A percentile compares a stretch with the other conserved stretches of the same genome.
These are phyloP conservation scores for Diacarnus erythraeanus DNA, from an alignment of 37 sponge, comb jelly and placozoan genomes.

Conservation along the genomic window DNA sequence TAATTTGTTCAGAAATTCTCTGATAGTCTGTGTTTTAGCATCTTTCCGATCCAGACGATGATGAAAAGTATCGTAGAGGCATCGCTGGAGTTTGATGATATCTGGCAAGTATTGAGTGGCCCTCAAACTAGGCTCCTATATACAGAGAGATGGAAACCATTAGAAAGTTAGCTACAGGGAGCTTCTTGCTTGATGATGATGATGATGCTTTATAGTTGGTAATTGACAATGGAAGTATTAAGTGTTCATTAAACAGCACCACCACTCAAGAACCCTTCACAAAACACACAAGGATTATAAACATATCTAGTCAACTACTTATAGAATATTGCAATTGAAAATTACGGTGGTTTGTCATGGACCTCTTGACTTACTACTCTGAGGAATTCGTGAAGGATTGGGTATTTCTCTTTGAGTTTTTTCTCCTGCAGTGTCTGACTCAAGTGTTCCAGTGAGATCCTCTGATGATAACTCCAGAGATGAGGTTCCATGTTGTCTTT, in stretches of 20 bases:
- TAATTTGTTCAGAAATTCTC: conserved; percentile 34
- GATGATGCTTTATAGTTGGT: no score
- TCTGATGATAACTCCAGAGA: conserved; percentile 62
- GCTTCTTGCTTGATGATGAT: no score
- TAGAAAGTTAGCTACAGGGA: no score
- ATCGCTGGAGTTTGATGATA: conserved; percentile 63
- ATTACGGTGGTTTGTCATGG: no score
- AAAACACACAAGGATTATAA: no score
- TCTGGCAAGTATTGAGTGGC: conserved; percentile 80
- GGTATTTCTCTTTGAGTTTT: conserved; percentile 24
- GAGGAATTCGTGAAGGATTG: conserved; percentile 63
- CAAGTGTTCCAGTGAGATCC: conserved; percentile 66
- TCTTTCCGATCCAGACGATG: conserved; percentile 45
- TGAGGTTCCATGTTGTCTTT: conserved; percentile 33
- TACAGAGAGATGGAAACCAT: no score
- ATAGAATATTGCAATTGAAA: no score
- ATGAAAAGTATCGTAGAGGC: conserved; percentile 39
- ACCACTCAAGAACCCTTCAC: no score
- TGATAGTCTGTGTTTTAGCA: conserved; percentile 32
- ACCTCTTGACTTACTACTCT: conserved; percentile 33
- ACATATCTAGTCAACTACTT: no score
- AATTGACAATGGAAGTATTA: no score
- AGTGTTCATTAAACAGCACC: no score
- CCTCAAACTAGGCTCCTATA: conserved; percentile 59
- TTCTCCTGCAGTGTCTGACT: conserved; percentile 24